Evolutionary conservation across 92 coral and sea anemone genomes (phyloP), one percentile per base, ranked within the genome.

Genomic region (Epizoanthus rinbou): DNA sequence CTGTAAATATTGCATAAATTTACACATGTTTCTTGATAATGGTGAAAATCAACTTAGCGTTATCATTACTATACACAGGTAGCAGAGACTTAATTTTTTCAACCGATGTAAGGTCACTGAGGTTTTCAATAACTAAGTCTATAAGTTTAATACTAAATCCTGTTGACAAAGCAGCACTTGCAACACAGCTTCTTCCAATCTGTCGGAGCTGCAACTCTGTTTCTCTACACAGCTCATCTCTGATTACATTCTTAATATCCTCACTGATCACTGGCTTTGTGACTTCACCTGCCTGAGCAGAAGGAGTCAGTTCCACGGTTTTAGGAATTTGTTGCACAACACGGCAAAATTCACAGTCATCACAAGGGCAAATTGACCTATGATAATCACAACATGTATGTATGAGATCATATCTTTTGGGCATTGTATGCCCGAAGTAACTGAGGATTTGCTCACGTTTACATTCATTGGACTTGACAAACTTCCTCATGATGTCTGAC

Each of bases 311-410:
- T 63, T 63, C 68, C 28, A 63, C 25, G 9, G 18, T 63, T 63
- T 11, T 63, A 63, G 39, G 39, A 4, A 35, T 35, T 35, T 35
- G 39, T 4, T 35, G 39, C 4, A 25, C 69, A n/a, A 64, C 9
- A n/a, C 25, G 25, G 19, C 69, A 13, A 53, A 33, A 56, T 1
- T 83, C 80, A 70, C 93, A 90, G 72, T 71, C 76, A 39, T 82
- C 78, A 86, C 91, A 91, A 23, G 37, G 3, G 78, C 91, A 91
- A 25, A 9, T 58, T 21, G 57, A 8, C 47, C 41, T 57, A 47
- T 83, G 85, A 65, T 45, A 65, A 68, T 91, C 95, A 83, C 95
- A 91, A 45, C 95, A 91, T 4, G 75, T 76, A 56, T 91, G 95
- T 8, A 58, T 65, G 7, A 78, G 73, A 0, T 5, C 41, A 47